phyloP scores from a whole-genome alignment of 2,113 vertebrate species.

The Campylomormyrus tamandua region DNA sequence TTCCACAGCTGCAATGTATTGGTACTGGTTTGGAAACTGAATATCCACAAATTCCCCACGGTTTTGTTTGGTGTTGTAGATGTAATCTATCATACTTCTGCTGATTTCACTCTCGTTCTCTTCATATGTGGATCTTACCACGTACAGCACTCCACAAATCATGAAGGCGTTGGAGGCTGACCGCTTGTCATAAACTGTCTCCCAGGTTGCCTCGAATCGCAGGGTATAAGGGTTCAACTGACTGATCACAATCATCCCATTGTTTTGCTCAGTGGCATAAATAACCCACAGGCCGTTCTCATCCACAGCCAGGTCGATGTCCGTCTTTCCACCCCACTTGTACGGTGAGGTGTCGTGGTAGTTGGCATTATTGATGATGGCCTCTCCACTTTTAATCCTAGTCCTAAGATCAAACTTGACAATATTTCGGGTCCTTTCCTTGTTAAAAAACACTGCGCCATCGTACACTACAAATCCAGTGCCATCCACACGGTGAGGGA shows the following conservation, averaged over 20 bases:
- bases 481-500: slow-evolving; percentile 93
- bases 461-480: slow-evolving; percentile 98
- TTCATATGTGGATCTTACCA: slow-evolving; percentile 92
- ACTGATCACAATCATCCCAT: slow-evolving; percentile 97
- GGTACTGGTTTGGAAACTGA: slow-evolving; percentile 97
- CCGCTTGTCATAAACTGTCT: slow-evolving; percentile 89
- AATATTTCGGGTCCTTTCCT: slow-evolving; percentile 95
- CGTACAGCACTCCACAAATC: slow-evolving; percentile 95
- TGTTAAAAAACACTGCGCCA: slow-evolving; percentile 98
- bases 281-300: slow-evolving; percentile 98
- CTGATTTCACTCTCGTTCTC: slow-evolving; percentile 96
- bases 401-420: slow-evolving; percentile 98
- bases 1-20: slow-evolving; percentile 97
- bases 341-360: slow-evolving; percentile 98
- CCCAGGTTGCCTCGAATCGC: slow-evolving; percentile 95
- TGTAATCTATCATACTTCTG: slow-evolving; percentile 89
- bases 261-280: slow-evolving; percentile 97
- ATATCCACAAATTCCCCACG: slow-evolving; percentile 85
- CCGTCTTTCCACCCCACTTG: slow-evolving; percentile 96
- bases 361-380: slow-evolving; percentile 98
- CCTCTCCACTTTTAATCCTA: slow-evolving; percentile 97
- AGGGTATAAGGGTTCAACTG: slow-evolving; percentile 96
- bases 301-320: slow-evolving; percentile 94
- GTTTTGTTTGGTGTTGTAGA: slow-evolving; percentile 90
- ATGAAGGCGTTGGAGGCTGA: slow-evolving; percentile 97